Evolutionary conservation across 1,140 invertebrate species (phyloP).

Genomic region (Pinna nobilis): DNA sequence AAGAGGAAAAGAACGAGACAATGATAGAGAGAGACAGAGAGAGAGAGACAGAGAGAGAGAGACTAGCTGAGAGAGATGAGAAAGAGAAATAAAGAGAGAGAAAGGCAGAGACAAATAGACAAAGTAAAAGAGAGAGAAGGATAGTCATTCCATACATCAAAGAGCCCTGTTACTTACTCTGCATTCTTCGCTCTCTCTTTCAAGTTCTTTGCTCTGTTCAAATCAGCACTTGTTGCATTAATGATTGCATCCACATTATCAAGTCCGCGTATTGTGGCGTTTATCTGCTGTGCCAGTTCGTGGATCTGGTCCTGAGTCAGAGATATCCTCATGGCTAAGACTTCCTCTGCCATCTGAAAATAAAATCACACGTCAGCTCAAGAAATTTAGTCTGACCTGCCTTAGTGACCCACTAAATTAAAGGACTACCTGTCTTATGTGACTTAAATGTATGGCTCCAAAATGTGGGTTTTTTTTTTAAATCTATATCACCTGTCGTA

Average conservation of each 20-base stretch:
- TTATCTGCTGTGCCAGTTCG: constrained; percentile 87
- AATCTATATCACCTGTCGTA: not conserved
- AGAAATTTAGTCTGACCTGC: not conserved
- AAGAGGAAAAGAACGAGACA: too few relatives aligned
- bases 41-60: too few relatives aligned
- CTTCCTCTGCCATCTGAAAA: constrained; percentile 72
- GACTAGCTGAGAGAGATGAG: too few relatives aligned
- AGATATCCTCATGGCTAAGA: constrained; percentile 81
- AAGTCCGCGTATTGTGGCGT: constrained; percentile 87
- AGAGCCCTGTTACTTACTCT: constrained; percentile 82
- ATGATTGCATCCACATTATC: constrained; percentile 94
- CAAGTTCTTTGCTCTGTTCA: constrained; percentile 83
- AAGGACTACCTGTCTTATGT: not conserved
- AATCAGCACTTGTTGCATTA: constrained; percentile 86
- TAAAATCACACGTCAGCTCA: not conserved
- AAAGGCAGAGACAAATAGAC: too few relatives aligned
- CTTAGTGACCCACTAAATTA: not conserved
- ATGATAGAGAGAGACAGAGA: too few relatives aligned
- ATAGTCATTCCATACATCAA: too few relatives aligned
- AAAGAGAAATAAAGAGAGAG: too few relatives aligned
- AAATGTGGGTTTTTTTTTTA: not conserved
- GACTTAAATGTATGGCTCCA: too few relatives aligned
- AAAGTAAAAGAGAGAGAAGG: too few relatives aligned
- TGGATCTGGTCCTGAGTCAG: constrained; percentile 90
- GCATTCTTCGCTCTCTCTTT: constrained; percentile 85